Base-by-base conservation (phyloP, 37 sponge, comb jelly and placozoan species). In the Petrosia ficiformis region DNA sequence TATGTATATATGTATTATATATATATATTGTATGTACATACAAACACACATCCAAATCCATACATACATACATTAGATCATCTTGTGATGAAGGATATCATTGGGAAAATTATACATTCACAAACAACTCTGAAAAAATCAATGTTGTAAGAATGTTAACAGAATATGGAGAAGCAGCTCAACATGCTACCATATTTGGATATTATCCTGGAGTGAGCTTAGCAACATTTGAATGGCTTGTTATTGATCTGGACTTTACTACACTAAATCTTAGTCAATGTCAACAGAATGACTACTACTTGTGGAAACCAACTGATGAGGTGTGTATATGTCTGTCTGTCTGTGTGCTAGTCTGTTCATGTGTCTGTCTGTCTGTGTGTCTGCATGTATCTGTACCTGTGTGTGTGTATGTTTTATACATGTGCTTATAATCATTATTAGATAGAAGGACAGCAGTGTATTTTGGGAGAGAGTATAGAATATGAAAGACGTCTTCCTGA, bases 1-100 rank as follows among this genome's bases (percentile, higher is more conserved):
- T n/a, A n/a, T n/a, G n/a, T n/a, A n/a, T n/a, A n/a, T n/a, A n/a
- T n/a, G n/a, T n/a, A n/a, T n/a, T n/a, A n/a, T n/a, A n/a, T n/a
- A n/a, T n/a, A n/a, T n/a, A n/a, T n/a, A n/a, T n/a, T n/a, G n/a
- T n/a, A n/a, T n/a, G n/a, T n/a, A n/a, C n/a, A n/a, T n/a, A n/a
- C n/a, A n/a, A n/a, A n/a, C n/a, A n/a, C n/a, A n/a, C n/a, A n/a
- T n/a, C n/a, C n/a, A n/a, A n/a, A n/a, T n/a, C n/a, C n/a, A n/a
- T n/a, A n/a, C n/a, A n/a, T n/a, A n/a, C n/a, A n/a, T n/a, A n/a
- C n/a, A n/a, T n/a, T 32, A 74, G 61, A 8, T 74, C 35, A 32
- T 74, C 74, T 5, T 74, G 74, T 74, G 74, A 74, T 29, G 74
- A 74, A 57, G 74, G 74, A 16, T 16, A 19, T 22, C 56, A 43